Percentiles rank a stretch among this genome's conserved stretches.
These are phyloP conservation scores for Felis catus DNA, from an alignment of 2,113 vertebrate species.

Conservation along the genomic window F.catus_Fca126_mat1.0 CM031418.1:44012001-44012500, in stretches of 20 bases:
- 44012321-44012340: not conserved
- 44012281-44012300: not conserved
- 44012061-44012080: not conserved
- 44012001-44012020: too few relatives aligned
- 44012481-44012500: not conserved
- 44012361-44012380: not conserved
- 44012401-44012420: not conserved
- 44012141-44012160: not conserved
- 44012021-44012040: not conserved
- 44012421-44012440: not conserved
- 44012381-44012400: not conserved
- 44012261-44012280: not conserved
- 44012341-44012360: not conserved
- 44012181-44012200: not conserved
- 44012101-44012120: not conserved
- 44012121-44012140: not conserved
- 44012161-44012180: not conserved
- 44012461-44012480: not conserved
- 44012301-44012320: not conserved
- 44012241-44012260: not conserved
- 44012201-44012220: not conserved
- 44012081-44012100: not conserved
- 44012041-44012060: too few relatives aligned
- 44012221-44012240: not conserved
- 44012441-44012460: not conserved